These are phyloP conservation scores for Neomicropteryx cornuta DNA, from an alignment of 1,140 invertebrate species.

Conservation along the genomic window DNA sequence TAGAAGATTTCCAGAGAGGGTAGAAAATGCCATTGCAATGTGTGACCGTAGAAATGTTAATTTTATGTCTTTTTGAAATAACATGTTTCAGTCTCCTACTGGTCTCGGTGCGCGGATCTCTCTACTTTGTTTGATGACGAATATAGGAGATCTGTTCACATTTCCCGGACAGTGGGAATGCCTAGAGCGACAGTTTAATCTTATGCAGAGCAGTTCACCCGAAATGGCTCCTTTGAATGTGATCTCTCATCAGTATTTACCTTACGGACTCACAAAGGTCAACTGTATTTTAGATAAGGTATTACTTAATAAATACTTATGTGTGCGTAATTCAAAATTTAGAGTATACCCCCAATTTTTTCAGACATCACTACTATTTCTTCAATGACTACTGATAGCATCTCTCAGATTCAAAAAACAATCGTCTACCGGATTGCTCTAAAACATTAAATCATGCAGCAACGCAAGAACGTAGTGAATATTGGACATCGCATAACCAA, in stretches of 20 bases:
- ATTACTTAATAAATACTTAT: conserved; percentile 1
- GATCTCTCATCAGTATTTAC: conserved; percentile 54
- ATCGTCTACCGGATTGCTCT: conserved; percentile 2
- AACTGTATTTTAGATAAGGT: conserved; percentile 20
- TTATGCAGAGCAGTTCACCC: conserved; percentile 43
- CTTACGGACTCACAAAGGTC: conserved; percentile 51
- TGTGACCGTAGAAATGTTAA: no score
- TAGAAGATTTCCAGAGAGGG: no score
- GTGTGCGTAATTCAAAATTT: background rate
- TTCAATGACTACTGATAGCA: conserved; percentile 7
- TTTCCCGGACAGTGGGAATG: conserved; percentile 57
- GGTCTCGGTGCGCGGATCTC: conserved; percentile 24
- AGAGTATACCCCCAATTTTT: background rate
- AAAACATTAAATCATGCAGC: conserved; percentile 8
- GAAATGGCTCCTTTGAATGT: no score
- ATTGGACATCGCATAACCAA: background rate
- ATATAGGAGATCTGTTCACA: conserved; percentile 56
- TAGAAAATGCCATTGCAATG: no score
- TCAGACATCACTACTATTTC: conserved; percentile 6
- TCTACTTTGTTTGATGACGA: conserved; percentile 24
- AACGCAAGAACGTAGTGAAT: conserved; percentile 7
- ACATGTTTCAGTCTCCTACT: conserved; percentile 20
- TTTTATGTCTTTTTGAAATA: no score
- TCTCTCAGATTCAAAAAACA: conserved; percentile 6
- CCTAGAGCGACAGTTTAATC: conserved; percentile 54